A percentile compares a stretch with the other conserved stretches of the same genome.
These are phyloP conservation scores for Pedicia rivosa DNA, from an alignment of 2,888 invertebrate genomes.

Conservation along the genomic window DNA sequence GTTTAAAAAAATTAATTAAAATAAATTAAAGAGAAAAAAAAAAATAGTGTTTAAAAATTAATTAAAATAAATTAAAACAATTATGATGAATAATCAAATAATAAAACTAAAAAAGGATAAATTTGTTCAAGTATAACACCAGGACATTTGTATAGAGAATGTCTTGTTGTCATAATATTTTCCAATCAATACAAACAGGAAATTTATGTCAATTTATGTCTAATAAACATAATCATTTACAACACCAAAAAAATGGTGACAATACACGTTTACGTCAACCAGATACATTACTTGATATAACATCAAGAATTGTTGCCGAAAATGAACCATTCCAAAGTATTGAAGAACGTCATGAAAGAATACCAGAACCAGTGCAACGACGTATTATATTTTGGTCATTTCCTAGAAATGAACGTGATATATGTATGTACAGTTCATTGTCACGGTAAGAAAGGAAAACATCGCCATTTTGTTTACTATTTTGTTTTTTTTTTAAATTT, in stretches of 20 bases:
- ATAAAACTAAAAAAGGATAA: too few relatives aligned
- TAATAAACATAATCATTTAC: conserved; percentile 4
- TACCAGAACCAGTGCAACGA: conserved; percentile 77
- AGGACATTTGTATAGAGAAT: too few relatives aligned
- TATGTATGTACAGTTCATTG: conserved; percentile 79
- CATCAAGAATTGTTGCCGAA: conserved; percentile 69
- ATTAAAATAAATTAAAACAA: too few relatives aligned
- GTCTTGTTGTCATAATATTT: conserved; percentile 3
- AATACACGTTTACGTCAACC: conserved; percentile 26
- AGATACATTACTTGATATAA: conserved; percentile 64
- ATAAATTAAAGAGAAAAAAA: too few relatives aligned
- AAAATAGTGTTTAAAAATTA: too few relatives aligned
- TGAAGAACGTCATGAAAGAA: conserved; percentile 72
- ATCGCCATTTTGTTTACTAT: background rate
- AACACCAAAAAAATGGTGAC: background rate
- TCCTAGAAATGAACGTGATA: conserved; percentile 73
- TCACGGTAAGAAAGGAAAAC: conserved; percentile 22
- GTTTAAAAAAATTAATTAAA: too few relatives aligned
- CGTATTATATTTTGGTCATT: conserved; percentile 81
- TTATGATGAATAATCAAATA: too few relatives aligned
- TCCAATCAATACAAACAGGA: conserved; percentile 1
- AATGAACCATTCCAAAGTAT: conserved; percentile 74
- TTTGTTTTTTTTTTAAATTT: background rate
- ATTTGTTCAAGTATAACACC: too few relatives aligned
- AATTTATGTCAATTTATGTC: conserved; percentile 1